A percentile compares a stretch with the other conserved stretches of the same genome.
Evolutionary conservation across 2,797 vertebrate genomes (phyloP).

Genomic region (Psittacula derbiana): DNA sequence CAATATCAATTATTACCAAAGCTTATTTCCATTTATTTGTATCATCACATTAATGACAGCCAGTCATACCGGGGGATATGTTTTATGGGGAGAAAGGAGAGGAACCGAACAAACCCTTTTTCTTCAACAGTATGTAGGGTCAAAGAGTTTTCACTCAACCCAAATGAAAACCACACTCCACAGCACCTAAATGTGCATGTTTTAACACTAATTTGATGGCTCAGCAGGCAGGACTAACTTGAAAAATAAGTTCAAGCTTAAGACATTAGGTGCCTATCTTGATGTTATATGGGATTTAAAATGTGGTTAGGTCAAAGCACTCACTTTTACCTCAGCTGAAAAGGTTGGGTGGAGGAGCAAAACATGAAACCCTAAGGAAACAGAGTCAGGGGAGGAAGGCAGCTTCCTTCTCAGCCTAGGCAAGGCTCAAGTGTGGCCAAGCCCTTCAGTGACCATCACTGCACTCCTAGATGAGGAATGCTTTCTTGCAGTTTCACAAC

Average conservation of each 20-base stretch:
- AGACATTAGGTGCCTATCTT: not conserved
- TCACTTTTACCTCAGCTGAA: not conserved
- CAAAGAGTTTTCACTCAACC: not conserved
- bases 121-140: not conserved
- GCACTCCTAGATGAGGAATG: not conserved
- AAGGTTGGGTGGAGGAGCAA: not conserved
- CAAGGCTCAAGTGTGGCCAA: not conserved
- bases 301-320: not conserved
- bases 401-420: not conserved
- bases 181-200: not conserved
- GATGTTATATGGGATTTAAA: not conserved
- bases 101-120: not conserved
- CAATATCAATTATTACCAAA: not conserved
- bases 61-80: not conserved
- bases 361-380: not conserved
- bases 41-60: not conserved
- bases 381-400: not conserved
- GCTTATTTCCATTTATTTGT: not conserved
- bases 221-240: not conserved
- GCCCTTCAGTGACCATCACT: not conserved
- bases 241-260: not conserved
- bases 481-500: not conserved
- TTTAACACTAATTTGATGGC: not conserved
- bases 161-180: not conserved
- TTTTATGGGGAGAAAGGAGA: not conserved